Conservation (phyloP, 2,888 invertebrate species). For the Limenitis camilla region DNA sequence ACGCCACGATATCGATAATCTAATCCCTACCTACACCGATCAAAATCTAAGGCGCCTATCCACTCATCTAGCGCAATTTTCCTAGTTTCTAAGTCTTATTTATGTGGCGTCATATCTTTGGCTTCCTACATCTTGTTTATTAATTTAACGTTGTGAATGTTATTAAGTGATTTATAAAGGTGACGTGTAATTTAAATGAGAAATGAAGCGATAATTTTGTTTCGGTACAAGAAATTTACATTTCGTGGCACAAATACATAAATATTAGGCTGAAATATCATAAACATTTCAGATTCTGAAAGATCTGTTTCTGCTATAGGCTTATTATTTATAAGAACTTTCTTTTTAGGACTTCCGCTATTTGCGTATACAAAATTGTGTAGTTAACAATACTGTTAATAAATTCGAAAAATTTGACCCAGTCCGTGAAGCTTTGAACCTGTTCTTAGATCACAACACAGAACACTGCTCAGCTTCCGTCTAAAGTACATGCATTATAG, state of each 20-base stretch:
- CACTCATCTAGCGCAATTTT: constrained; percentile 29
- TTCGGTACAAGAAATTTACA: background rate
- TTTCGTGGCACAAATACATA: background rate
- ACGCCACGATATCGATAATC: constrained; percentile 46
- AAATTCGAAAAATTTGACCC: too few species aligned
- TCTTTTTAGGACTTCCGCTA: too few species aligned
- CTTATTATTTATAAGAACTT: too few species aligned
- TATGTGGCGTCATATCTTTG: constrained; percentile 20
- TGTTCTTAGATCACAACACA: too few species aligned
- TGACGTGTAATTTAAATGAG: constrained; percentile 3
- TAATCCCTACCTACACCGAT: constrained; percentile 33
- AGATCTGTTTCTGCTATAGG: too few species aligned
- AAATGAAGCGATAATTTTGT: background rate
- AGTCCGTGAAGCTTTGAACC: too few species aligned
- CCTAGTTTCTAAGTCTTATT: constrained; percentile 24
- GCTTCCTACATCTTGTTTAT: constrained; percentile 14
- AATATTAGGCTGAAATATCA: background rate
- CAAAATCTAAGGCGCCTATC: constrained; percentile 31
- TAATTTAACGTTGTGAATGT: constrained; percentile 12
- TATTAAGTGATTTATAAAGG: constrained; percentile 7
- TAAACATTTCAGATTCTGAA: too few species aligned
- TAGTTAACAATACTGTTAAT: too few species aligned
- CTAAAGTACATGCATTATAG: background rate
- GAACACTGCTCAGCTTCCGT: too few species aligned
- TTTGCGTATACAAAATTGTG: too few species aligned